These are phyloP conservation scores for Alsophila aescularia DNA, from an alignment of 2,888 invertebrate genomes.

Conservation along the genomic window DNA sequence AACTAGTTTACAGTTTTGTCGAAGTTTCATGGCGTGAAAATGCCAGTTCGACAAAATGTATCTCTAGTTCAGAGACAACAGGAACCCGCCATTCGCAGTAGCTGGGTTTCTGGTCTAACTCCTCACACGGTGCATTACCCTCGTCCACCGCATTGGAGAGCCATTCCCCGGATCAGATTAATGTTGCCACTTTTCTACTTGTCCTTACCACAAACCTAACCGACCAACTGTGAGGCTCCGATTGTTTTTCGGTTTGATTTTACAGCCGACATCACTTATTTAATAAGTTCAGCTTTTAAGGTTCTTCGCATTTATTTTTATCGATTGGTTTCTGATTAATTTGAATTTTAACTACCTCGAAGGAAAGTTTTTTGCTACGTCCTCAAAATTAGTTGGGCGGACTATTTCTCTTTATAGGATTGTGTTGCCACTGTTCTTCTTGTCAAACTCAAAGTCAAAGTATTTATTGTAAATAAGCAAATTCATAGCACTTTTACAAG, in stretches of 20 bases:
- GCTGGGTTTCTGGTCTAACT: slow-evolving; percentile 72
- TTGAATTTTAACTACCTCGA: background rate
- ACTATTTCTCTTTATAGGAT: too few relatives aligned
- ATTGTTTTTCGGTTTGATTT: slow-evolving; percentile 40
- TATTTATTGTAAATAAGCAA: too few relatives aligned
- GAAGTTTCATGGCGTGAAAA: too few relatives aligned
- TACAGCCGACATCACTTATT: background rate
- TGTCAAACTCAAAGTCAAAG: too few relatives aligned
- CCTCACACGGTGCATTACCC: slow-evolving; percentile 79
- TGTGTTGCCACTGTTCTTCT: too few relatives aligned
- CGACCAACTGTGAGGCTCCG: slow-evolving; percentile 39
- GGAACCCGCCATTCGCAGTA: slow-evolving; percentile 55
- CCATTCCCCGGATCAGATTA: slow-evolving; percentile 81
- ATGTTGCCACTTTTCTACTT: slow-evolving; percentile 81
- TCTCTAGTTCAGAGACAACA: slow-evolving; percentile 27
- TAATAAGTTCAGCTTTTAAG: background rate
- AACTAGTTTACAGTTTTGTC: too few relatives aligned
- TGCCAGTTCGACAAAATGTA: background rate
- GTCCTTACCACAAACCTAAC: slow-evolving; percentile 68
- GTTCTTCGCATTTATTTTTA: background rate
- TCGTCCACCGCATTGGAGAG: slow-evolving; percentile 77
- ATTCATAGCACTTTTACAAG: too few relatives aligned
- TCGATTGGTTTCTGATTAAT: background rate
- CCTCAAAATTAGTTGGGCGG: too few relatives aligned
- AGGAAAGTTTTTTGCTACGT: too few relatives aligned